Percentiles rank a stretch among this genome's conserved stretches.
Conservation (phyloP, 2,113 vertebrate species). For the Carassius carassius region DNA sequence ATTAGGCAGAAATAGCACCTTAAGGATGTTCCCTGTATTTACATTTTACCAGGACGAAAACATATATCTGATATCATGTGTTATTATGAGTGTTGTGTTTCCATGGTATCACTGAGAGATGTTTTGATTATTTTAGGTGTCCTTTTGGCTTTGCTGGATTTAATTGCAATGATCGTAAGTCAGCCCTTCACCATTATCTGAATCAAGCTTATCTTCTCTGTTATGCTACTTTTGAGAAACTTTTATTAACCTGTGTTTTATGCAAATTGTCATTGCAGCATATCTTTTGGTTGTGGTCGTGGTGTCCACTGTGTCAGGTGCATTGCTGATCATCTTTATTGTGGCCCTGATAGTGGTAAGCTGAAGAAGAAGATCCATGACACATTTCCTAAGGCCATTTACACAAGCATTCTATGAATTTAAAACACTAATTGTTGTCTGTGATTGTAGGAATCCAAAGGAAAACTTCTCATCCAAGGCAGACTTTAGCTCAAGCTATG, state of each 20-base stretch:
- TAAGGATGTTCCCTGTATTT: not conserved
- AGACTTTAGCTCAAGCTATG: not conserved
- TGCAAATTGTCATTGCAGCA: constrained; percentile 54
- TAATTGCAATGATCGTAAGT: constrained; percentile 74
- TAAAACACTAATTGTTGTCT: not conserved
- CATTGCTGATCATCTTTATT: constrained; percentile 61
- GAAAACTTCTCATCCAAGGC: constrained; percentile 22
- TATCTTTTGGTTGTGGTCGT: constrained; percentile 64
- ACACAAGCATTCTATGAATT: not conserved
- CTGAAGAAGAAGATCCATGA: constrained; percentile 55
- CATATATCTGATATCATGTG: not conserved
- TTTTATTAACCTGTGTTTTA: not conserved
- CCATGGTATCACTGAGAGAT: not conserved
- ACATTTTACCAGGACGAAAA: not conserved
- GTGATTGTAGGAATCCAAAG: constrained; percentile 54
- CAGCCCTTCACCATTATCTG: not conserved
- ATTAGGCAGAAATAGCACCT: not conserved
- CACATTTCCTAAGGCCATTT: not conserved
- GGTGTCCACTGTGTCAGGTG: constrained; percentile 62
- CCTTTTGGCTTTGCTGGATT: constrained; percentile 68
- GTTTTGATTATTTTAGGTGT: constrained; percentile 67
- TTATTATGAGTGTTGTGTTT: no score
- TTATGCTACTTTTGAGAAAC: not conserved
- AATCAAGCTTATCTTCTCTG: not conserved
- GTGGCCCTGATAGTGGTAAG: constrained; percentile 54